A percentile compares a stretch with the other conserved stretches of the same genome.
These are phyloP conservation scores for Cherax destructor DNA, from an alignment of 1,140 invertebrate genomes.

Conservation along the genomic window DNA sequence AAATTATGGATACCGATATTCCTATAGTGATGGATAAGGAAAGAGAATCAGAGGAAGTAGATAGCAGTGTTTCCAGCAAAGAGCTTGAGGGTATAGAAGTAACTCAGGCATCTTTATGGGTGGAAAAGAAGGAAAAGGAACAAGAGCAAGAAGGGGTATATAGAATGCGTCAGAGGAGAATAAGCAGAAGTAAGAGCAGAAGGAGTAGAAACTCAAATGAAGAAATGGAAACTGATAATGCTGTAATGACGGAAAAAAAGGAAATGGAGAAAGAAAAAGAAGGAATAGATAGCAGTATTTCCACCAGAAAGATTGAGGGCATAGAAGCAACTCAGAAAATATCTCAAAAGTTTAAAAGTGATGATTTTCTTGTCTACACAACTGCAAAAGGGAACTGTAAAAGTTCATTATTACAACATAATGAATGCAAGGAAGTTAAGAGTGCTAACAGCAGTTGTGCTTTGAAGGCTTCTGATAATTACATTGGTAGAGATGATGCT, in stretches of 20 bases:
- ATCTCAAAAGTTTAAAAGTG: background rate
- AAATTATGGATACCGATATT: conserved; percentile 39
- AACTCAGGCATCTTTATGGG: background rate
- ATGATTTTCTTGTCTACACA: background rate
- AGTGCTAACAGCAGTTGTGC: background rate
- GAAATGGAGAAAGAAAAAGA: background rate
- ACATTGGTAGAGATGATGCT: background rate
- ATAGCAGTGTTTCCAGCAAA: background rate
- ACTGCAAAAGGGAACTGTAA: background rate
- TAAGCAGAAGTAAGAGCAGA: conserved; percentile 26
- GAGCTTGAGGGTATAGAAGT: background rate
- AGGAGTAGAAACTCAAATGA: conserved; percentile 23
- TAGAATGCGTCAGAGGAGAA: conserved; percentile 9
- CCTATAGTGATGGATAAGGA: background rate
- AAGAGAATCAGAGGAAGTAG: background rate
- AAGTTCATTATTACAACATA: background rate
- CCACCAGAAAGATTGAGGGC: background rate
- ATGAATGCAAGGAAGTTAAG: background rate
- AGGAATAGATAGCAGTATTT: conserved; percentile 1
- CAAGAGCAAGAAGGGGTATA: conserved; percentile 8
- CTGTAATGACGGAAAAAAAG: background rate
- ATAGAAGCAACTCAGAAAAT: background rate
- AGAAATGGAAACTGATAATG: conserved; percentile 40
- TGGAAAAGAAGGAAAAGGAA: background rate
- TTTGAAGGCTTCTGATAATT: background rate